Conservation (phyloP, 2,113 vertebrate species). For the Psittacus erithacus region DNA sequence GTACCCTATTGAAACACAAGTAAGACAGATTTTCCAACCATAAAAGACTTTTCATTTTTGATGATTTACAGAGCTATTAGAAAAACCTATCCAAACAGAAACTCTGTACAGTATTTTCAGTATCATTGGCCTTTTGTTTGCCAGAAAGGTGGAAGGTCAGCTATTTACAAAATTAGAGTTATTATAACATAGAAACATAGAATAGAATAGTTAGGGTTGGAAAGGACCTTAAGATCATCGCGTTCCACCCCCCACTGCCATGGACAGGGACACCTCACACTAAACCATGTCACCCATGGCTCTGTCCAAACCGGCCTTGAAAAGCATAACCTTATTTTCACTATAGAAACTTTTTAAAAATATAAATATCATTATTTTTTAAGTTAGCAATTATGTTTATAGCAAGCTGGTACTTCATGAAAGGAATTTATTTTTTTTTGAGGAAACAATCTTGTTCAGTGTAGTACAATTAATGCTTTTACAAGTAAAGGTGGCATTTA, state of each 20-base stretch:
- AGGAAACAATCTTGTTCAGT: neutral
- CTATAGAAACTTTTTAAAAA: neutral
- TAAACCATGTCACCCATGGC: too few species aligned
- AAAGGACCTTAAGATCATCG: too few species aligned
- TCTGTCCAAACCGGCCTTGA: too few species aligned
- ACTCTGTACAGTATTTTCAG: neutral
- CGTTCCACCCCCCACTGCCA: too few species aligned
- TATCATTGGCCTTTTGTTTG: neutral
- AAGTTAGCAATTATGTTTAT: neutral
- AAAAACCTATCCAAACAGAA: neutral
- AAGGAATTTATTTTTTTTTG: neutral
- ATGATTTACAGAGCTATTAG: neutral
- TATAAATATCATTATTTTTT: neutral
- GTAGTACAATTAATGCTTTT: neutral
- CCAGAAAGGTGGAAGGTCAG: neutral
- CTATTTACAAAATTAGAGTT: neutral
- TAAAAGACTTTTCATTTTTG: rapidly evolving
- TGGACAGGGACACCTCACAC: too few species aligned
- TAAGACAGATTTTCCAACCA: neutral
- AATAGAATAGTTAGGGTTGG: too few species aligned
- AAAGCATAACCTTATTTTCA: neutral
- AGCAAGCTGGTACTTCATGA: neutral
- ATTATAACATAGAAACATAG: neutral
- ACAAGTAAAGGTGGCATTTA: neutral
- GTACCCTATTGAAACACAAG: neutral